Percentiles rank a stretch among this genome's conserved stretches.
Conservation (phyloP, 2,888 invertebrate species). For the Protodeltote pygarga region DNA sequence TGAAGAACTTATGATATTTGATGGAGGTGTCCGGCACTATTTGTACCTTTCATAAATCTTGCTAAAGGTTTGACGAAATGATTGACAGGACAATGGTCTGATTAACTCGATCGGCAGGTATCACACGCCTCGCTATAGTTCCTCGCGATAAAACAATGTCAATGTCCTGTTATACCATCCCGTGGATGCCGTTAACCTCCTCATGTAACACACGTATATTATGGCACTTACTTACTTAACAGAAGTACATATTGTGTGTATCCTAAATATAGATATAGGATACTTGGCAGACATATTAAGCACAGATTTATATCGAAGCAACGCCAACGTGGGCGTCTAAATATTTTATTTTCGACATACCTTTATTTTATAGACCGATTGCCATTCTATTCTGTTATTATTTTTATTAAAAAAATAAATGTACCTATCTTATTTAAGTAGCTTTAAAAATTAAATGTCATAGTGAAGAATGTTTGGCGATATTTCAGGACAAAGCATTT, state of each 20-base stretch:
- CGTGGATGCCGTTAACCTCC: conserved; percentile 48
- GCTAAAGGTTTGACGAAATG: conserved; percentile 49
- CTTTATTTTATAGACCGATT: too few species aligned
- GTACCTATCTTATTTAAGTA: too few species aligned
- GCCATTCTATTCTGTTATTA: conserved; percentile 14
- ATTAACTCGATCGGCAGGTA: conserved; percentile 49
- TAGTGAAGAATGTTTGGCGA: conserved; percentile 7
- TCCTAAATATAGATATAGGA: too few species aligned
- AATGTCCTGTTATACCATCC: conserved; percentile 59
- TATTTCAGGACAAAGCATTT: conserved; percentile 25
- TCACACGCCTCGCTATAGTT: conserved; percentile 54
- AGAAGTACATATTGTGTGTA: background rate
- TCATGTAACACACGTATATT: conserved; percentile 21
- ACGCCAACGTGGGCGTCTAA: too few species aligned
- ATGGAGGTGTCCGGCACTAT: conserved; percentile 9
- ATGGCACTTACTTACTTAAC: background rate
- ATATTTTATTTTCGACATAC: too few species aligned
- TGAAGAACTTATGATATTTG: conserved; percentile 23
- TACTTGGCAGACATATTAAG: too few species aligned
- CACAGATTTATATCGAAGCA: too few species aligned
- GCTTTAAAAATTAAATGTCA: conserved; percentile 18
- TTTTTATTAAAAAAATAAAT: too few species aligned
- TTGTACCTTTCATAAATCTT: conserved; percentile 19
- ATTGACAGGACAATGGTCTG: conserved; percentile 72
- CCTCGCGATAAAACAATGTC: conserved; percentile 56